Conservation (phyloP, 2,888 invertebrate genomes). For the Hydropsyche betteni region DNA sequence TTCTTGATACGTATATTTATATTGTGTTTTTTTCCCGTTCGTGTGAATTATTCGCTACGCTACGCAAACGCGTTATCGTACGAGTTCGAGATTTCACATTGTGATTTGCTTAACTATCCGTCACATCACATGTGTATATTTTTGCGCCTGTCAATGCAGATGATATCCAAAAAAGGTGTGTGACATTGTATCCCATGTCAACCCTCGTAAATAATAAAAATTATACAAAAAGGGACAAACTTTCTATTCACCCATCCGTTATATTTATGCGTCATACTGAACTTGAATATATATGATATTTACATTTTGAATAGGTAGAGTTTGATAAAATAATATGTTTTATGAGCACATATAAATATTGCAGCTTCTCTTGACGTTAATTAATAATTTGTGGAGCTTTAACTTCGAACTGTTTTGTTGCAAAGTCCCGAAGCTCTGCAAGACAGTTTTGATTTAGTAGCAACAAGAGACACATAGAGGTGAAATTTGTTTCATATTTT, state of each 20-base stretch:
- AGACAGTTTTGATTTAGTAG: slow-evolving; percentile 29
- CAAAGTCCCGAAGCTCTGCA: slow-evolving; percentile 24
- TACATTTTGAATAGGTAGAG: neutral
- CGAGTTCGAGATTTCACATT: neutral
- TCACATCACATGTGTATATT: slow-evolving; percentile 16
- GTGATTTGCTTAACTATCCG: slow-evolving; percentile 27
- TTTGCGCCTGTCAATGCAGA: slow-evolving; percentile 18
- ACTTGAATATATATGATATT: neutral
- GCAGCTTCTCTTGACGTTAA: neutral
- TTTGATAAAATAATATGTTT: neutral
- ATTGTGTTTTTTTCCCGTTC: too few species aligned
- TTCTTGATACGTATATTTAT: too few species aligned
- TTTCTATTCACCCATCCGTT: neutral
- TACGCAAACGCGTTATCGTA: neutral
- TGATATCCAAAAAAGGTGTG: slow-evolving; percentile 17
- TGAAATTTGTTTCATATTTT: neutral
- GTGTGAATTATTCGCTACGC: too few species aligned
- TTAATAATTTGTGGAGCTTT: slow-evolving; percentile 24
- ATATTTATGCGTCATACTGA: neutral
- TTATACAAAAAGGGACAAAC: neutral
- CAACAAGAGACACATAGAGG: slow-evolving; percentile 25
- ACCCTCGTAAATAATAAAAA: slow-evolving; percentile 33
- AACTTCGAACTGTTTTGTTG: slow-evolving; percentile 9
- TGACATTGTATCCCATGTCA: slow-evolving; percentile 17
- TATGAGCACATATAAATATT: neutral